Percentiles rank a stretch among this genome's conserved stretches.
These are phyloP conservation scores for Malurus cyaneus DNA, from an alignment of 2,113 vertebrate genomes.

Conservation along the genomic window DNA sequence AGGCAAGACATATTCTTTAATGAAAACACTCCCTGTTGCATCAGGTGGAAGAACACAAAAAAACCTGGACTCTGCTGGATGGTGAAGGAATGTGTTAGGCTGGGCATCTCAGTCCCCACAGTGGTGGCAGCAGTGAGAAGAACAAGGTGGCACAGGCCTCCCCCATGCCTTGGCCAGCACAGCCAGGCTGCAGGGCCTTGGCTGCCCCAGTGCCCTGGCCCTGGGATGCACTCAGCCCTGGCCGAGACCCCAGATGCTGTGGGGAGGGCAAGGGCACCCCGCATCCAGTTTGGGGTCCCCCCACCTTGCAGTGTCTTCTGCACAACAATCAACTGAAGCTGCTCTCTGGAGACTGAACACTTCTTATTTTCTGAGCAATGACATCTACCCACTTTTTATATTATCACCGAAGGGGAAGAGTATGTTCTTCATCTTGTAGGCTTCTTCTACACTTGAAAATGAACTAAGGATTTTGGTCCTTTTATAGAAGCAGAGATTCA, in stretches of 20 bases:
- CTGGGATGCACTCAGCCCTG: accelerated
- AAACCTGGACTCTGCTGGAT: background rate
- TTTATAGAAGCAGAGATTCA: constrained; percentile 44
- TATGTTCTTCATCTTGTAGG: background rate
- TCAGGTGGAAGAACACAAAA: background rate
- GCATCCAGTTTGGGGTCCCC: background rate
- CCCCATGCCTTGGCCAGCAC: accelerated
- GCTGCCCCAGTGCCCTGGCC: background rate
- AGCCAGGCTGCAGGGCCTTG: accelerated
- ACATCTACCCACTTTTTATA: background rate
- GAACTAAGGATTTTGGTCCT: constrained; percentile 39
- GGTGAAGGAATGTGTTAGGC: accelerated
- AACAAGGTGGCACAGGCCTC: background rate
- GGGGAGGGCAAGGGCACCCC: background rate
- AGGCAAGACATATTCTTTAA: background rate
- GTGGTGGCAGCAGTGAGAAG: background rate
- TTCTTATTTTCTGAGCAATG: background rate
- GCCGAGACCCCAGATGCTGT: accelerated
- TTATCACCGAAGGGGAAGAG: background rate
- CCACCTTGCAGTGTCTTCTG: background rate
- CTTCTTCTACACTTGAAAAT: constrained; percentile 25
- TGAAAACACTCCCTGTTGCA: background rate
- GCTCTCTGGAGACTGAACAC: background rate
- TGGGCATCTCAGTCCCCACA: accelerated
- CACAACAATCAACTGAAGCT: background rate